Percentiles rank a stretch among this genome's conserved stretches.
Evolutionary conservation across 2,113 vertebrate genomes (phyloP).

Genomic region (Epinephelus lanceolatus): DNA sequence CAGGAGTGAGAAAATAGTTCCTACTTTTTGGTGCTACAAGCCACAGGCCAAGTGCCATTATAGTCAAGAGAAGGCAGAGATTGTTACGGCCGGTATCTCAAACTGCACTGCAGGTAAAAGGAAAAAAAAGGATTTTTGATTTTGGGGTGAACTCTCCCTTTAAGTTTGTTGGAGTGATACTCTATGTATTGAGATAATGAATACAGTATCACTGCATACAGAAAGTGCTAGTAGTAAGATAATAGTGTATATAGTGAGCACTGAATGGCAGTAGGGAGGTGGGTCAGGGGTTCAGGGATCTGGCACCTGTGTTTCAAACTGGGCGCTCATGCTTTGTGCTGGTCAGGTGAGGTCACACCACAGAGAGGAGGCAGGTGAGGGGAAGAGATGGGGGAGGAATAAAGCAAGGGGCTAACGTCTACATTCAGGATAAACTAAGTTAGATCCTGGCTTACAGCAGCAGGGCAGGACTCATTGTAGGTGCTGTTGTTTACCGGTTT

Average conservation of each 20-base stretch:
- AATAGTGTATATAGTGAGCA: not conserved
- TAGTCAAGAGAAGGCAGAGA: too few relatives aligned
- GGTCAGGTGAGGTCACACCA: conserved; percentile 68
- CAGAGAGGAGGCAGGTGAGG: conserved; percentile 56
- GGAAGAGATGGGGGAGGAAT: conserved; percentile 15
- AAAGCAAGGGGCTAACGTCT: conserved; percentile 37
- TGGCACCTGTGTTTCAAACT: conserved; percentile 34
- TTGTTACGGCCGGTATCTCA: too few relatives aligned
- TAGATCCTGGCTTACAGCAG: conserved; percentile 9
- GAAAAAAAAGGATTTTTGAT: too few relatives aligned
- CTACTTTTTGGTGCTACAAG: too few relatives aligned
- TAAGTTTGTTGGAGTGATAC: not conserved
- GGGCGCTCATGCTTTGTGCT: conserved; percentile 69
- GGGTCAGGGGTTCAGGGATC: conserved; percentile 25
- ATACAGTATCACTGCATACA: conserved; percentile 5
- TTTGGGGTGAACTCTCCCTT: too few relatives aligned
- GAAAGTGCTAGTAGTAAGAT: not conserved
- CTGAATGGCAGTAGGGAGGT: not conserved
- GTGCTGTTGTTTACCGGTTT: not conserved
- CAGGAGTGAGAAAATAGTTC: too few relatives aligned
- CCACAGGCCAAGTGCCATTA: too few relatives aligned
- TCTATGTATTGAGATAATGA: not conserved
- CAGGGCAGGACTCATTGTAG: not conserved
- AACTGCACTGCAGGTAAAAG: too few relatives aligned
- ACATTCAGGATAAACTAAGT: conserved; percentile 9